Evolutionary conservation across 2,113 vertebrate genomes (phyloP).

Genomic region (Sander lucioperca): DNA sequence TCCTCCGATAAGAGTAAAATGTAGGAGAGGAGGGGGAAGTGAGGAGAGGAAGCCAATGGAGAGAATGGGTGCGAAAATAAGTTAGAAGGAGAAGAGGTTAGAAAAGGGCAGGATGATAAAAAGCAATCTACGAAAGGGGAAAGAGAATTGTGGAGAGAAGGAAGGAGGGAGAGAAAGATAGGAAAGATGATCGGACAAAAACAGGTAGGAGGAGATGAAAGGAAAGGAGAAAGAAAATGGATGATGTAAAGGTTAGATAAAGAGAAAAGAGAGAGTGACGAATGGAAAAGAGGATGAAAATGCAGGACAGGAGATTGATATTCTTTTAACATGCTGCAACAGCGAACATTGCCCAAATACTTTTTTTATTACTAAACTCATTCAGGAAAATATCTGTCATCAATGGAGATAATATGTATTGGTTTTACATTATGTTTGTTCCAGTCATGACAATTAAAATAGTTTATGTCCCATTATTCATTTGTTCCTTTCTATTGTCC

Average conservation of each 20-base stretch:
- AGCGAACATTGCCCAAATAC: neutral
- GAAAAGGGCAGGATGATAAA: neutral
- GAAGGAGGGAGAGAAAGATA: neutral
- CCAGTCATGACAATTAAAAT: neutral
- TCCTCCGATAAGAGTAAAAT: conserved; percentile 34
- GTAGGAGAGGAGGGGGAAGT: neutral
- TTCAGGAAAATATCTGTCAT: neutral
- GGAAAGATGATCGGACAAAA: neutral
- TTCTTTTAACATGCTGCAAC: neutral
- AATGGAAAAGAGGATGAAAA: neutral
- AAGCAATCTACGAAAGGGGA: neutral
- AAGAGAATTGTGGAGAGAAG: neutral
- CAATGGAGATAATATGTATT: neutral
- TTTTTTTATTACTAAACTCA: neutral
- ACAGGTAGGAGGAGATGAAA: neutral
- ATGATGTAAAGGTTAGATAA: neutral
- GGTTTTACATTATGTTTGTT: neutral
- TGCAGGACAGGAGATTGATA: neutral
- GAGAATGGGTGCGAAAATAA: neutral
- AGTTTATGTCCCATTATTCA: neutral
- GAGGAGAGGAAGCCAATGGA: neutral
- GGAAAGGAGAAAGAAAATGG: neutral
- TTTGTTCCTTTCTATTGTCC: neutral
- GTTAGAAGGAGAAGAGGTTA: conserved; percentile 5
- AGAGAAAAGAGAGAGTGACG: neutral